Percentiles rank a stretch among this genome's conserved stretches.
These are phyloP conservation scores for Electrona antarctica DNA, from an alignment of 2,113 vertebrate genomes.

Conservation along the genomic window DNA sequence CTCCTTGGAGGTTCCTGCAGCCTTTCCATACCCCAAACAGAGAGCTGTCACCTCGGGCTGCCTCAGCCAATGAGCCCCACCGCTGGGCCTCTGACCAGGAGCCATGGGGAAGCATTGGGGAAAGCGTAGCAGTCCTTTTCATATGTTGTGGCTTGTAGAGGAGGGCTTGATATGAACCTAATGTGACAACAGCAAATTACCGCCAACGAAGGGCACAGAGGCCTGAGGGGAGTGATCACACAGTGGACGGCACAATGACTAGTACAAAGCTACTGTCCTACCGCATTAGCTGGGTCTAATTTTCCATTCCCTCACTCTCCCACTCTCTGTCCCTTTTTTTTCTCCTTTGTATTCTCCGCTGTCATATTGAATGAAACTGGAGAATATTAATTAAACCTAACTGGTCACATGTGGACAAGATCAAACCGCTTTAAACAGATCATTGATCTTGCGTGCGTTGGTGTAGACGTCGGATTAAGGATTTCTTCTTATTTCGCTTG, in stretches of 20 bases:
- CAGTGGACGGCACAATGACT: constrained; percentile 65
- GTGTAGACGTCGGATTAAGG: constrained; percentile 36
- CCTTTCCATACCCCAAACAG: constrained; percentile 40
- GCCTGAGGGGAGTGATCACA: constrained; percentile 62
- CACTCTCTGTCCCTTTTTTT: not conserved
- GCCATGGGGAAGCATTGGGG: constrained; percentile 50
- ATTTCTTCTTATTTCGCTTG: not conserved
- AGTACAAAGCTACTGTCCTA: constrained; percentile 71
- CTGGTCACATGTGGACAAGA: constrained; percentile 37
- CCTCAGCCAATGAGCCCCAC: constrained; percentile 52
- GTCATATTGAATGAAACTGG: constrained; percentile 43
- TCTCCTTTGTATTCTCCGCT: constrained; percentile 37
- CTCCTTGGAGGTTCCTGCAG: constrained; percentile 38
- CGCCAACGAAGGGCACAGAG: constrained; percentile 59
- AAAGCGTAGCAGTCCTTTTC: constrained; percentile 61
- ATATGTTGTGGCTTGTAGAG: constrained; percentile 60
- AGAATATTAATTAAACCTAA: constrained; percentile 30
- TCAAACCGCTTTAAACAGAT: constrained; percentile 20
- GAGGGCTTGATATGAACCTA: constrained; percentile 61
- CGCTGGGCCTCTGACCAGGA: constrained; percentile 63
- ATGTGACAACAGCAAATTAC: constrained; percentile 74
- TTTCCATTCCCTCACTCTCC: constrained; percentile 36
- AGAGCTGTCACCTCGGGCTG: constrained; percentile 60
- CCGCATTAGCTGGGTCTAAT: constrained; percentile 73
- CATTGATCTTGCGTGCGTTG: constrained; percentile 51